Conservation (phyloP, 1,140 invertebrate species). For the Drosophila cardini region DNA sequence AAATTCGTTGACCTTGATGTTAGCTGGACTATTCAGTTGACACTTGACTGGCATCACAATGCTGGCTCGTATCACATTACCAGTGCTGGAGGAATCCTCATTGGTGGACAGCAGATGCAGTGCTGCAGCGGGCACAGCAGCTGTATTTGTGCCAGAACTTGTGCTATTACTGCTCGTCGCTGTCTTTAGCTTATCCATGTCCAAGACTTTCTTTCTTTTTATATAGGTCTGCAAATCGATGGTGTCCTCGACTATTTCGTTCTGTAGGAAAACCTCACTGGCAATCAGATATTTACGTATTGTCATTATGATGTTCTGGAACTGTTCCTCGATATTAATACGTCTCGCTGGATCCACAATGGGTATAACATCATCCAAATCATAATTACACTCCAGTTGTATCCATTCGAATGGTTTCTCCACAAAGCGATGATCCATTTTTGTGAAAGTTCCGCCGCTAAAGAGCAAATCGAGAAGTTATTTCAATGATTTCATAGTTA, state of each 20-base stretch:
- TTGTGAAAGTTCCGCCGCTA: slow-evolving; percentile 72
- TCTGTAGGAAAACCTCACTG: slow-evolving; percentile 79
- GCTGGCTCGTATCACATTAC: slow-evolving; percentile 60
- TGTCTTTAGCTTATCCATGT: slow-evolving; percentile 49
- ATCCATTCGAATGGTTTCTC: slow-evolving; percentile 80
- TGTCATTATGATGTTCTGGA: slow-evolving; percentile 68
- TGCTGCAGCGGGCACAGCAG: slow-evolving; percentile 9
- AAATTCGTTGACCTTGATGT: slow-evolving; percentile 71
- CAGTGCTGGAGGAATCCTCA: slow-evolving; percentile 2
- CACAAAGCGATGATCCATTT: slow-evolving; percentile 75
- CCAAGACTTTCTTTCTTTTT: slow-evolving; percentile 60
- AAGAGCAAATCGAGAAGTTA: neutral
- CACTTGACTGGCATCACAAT: slow-evolving; percentile 76
- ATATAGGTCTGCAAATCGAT: slow-evolving; percentile 71
- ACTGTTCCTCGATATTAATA: slow-evolving; percentile 82
- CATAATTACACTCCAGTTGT: slow-evolving; percentile 75
- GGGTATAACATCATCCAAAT: slow-evolving; percentile 78
- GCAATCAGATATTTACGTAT: slow-evolving; percentile 68
- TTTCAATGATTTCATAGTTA: neutral
- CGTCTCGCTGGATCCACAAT: slow-evolving; percentile 60
- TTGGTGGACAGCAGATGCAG: slow-evolving; percentile 40
- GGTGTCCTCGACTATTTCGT: slow-evolving; percentile 71
- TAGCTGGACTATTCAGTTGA: slow-evolving; percentile 56
- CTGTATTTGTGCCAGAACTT: neutral
- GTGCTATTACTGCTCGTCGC: neutral